A percentile compares a stretch with the other conserved stretches of the same genome.
phyloP scores from a whole-genome alignment of 1,140 invertebrate species.

The Nomia melanderi region DNA sequence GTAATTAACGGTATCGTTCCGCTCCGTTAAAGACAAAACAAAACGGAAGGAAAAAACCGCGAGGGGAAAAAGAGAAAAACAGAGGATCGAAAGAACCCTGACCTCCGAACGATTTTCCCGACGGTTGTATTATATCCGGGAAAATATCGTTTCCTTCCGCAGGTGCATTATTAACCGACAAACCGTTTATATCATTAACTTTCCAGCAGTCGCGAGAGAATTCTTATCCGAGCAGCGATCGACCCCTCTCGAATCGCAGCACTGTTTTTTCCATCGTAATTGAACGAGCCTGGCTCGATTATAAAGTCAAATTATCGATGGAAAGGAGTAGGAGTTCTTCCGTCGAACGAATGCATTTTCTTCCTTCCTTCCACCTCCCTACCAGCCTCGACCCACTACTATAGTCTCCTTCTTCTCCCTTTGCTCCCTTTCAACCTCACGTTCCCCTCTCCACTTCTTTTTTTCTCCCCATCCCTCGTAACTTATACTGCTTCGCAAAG shows the following conservation, averaged over 20 bases:
- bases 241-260: constrained; percentile 25
- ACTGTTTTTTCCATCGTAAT: constrained; percentile 65
- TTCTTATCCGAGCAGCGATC: constrained; percentile 51
- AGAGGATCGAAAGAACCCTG: too few species aligned
- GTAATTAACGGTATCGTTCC: constrained; percentile 25
- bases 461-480: too few species aligned
- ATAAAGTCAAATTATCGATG: constrained; percentile 67
- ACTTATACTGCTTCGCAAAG: not conserved
- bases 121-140: too few species aligned
- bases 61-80: not conserved
- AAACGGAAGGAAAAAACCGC: constrained; percentile 33
- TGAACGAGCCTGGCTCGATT: constrained; percentile 66
- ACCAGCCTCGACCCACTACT: not conserved
- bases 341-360: constrained; percentile 23
- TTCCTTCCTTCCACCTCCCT: not conserved
- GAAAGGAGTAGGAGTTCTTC: constrained; percentile 12
- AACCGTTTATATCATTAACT: constrained; percentile 41
- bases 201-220: constrained; percentile 7
- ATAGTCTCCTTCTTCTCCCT: not conserved
- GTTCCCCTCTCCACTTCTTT: not conserved
- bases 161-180: constrained; percentile 33
- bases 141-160: not conserved
- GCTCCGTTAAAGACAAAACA: constrained; percentile 18
- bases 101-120: too few species aligned
- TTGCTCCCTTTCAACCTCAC: not conserved